Evolutionary conservation across 2,888 invertebrate species (phyloP).

Genomic region (Drosophila paucipuncta): DNA sequence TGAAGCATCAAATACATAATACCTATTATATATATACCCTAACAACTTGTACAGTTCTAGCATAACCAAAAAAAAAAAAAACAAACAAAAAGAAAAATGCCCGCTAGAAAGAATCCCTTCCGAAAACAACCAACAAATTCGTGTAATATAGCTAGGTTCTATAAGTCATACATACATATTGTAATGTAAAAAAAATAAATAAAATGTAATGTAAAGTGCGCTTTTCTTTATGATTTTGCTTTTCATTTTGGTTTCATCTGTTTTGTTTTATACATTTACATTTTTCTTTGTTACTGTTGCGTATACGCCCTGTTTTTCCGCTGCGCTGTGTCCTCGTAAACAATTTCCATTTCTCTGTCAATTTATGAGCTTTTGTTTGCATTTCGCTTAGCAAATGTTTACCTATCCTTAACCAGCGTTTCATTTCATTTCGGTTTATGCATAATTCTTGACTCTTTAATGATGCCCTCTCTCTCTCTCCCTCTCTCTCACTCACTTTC

Average conservation of each 20-base stretch:
- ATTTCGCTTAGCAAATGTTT: conserved; percentile 77
- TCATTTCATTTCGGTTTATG: conserved; percentile 52
- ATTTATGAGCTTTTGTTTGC: conserved; percentile 79
- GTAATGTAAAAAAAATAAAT: conserved; percentile 42
- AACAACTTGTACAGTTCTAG: conserved; percentile 50
- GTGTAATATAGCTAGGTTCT: conserved; percentile 70
- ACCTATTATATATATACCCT: conserved; percentile 32
- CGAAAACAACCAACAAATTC: conserved; percentile 19
- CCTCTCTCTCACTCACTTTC: conserved; percentile 20
- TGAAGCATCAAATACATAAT: conserved; percentile 54
- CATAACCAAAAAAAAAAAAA: conserved; percentile 26
- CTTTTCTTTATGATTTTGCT: conserved; percentile 54
- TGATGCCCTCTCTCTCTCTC: conserved; percentile 29
- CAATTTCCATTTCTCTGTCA: conserved; percentile 69
- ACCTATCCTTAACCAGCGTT: conserved; percentile 50
- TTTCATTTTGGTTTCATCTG: conserved; percentile 18
- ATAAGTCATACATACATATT: conserved; percentile 58
- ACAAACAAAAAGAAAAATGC: conserved; percentile 12
- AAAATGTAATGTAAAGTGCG: conserved; percentile 70
- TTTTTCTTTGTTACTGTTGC: conserved; percentile 39
- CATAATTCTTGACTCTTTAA: conserved; percentile 70
- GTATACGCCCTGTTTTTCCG: conserved; percentile 66
- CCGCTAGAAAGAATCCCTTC: conserved; percentile 37
- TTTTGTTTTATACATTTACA: conserved; percentile 16
- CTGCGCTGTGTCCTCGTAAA: conserved; percentile 64